Evolutionary conservation across 2,888 invertebrate genomes (phyloP), one percentile per base, ranked within the genome.

Genomic region (Troides aeacus): DNA sequence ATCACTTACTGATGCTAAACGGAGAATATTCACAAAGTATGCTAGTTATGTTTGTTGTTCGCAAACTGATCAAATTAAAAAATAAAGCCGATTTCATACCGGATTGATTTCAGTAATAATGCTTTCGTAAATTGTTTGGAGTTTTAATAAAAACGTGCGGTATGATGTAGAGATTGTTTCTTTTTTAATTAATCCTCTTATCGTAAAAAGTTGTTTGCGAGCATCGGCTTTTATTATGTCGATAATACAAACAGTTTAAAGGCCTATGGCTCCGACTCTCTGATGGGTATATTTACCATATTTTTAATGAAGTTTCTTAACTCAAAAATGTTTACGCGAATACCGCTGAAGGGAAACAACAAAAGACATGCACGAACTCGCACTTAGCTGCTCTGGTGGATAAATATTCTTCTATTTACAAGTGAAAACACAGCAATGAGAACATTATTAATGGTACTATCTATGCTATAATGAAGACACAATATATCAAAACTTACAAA

Each of bases 161-260:
- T 58, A 58, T n/a, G 57, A 58, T 58, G 15, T 12, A 23, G 57
- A 62, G 1, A 24, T 24, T 46, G 46, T 46, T 46, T 46, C 30
- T 30, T 30, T 30, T 30, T 60, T 24, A 59, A 60, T 60, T 24
- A 39, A 61, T 61, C 61, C 61, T n/a, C n/a, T 61, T 61, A 42
- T 3, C 61, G 39, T 61, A 39, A 61, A 42, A 61, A 61, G 39
- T 21, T 18, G 15, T 59, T 36, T 21, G 61, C 8, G 39, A 36
- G n/a, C 39, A 61, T 30, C 18, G 59, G 59, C 30, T 24, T 18
- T 59, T 12, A 59, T 50, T 59, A 66, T n/a, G 12, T 30, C 7
- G 30, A 23, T 18, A 66, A 66, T 60, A 10, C 24, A 23, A 2
- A 1, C 23, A 53, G 7, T 58, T 4, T 58, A 23, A 24, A 23